Base-by-base conservation (phyloP, 2,888 invertebrate genomes). In the Polylopha cassiicola region DNA sequence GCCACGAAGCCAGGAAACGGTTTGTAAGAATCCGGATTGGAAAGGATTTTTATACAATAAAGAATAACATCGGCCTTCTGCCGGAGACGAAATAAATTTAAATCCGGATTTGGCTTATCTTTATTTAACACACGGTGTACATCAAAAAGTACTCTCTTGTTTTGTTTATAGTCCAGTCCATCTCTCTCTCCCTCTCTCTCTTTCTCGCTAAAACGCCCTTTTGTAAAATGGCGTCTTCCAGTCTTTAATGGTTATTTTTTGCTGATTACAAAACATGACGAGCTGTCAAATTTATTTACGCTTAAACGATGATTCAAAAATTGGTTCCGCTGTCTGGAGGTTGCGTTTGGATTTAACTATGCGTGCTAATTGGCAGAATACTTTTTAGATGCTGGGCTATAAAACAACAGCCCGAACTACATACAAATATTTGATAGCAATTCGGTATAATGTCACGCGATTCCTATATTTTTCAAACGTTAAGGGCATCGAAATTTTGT, bases 11-110 rank as follows among this genome's bases (percentile, higher is more conserved):
- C 16, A 17, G 16, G 22, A 33, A 41, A 30, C 36, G 36, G 30
- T 36, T 41, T 41, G 34, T 36, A 41, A 34, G 36, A 41, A 24
- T 23, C 41, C 30, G 41, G 36, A 41, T 41, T 41, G 34, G 26
- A 36, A 36, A 36, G 30, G 36, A 39, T 39, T 39, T n/a, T n/a
- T n/a, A n/a, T 24, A 11, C 33, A 20, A 29, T 29, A 30, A 36
- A 26, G 29, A 23, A 29, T 22, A 15, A 21, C 20, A 28, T 24
- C 39, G 20, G 34, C 8, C 13, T 18, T 34, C 34, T 34, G 24
- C 36, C 10, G 20, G 21, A 34, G 29, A 41, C 30, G 41, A 34
- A 41, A 41, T 41, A 36, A 33, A 16, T 39, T 28, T 23, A 23
- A n/a, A 18, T 28, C 11, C 21, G 31, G 31, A 13, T 31, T 38